These are phyloP conservation scores for Cavia aperea DNA, from an alignment of 2,113 vertebrate genomes.

Conservation along the genomic window DNA sequence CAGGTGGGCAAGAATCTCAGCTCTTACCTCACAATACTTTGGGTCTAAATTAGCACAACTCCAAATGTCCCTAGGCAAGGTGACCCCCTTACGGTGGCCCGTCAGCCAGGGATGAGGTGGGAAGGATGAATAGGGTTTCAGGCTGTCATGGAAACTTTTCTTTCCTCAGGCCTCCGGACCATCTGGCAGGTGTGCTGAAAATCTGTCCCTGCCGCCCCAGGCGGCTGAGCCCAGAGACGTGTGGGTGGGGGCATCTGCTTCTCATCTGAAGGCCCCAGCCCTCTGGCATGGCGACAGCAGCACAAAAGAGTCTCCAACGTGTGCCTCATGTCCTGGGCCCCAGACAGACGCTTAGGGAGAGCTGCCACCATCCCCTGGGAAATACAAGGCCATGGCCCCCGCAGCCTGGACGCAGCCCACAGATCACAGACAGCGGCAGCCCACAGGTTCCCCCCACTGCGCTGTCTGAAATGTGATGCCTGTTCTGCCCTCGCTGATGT, in stretches of 20 bases:
- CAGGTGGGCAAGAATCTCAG: not conserved
- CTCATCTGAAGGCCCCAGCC: not conserved
- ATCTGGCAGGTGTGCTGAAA: constrained; percentile 81
- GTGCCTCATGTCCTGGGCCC: not conserved
- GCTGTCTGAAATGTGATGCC: not conserved
- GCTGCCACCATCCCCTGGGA: not conserved
- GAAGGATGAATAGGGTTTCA: constrained; percentile 49
- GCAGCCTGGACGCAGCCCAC: not conserved
- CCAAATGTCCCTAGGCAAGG: not conserved
- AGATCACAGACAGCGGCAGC: constrained; percentile 46
- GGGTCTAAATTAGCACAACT: not conserved
- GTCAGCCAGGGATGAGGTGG: not conserved
- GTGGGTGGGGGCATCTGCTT: constrained; percentile 11
- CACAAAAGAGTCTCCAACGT: constrained; percentile 48
- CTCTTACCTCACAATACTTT: not conserved
- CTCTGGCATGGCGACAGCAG: not conserved
- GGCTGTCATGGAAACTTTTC: constrained; percentile 75
- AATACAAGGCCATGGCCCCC: constrained; percentile 42
- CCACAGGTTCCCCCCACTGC: not conserved
- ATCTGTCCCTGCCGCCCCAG: constrained; percentile 63
- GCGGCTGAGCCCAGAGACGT: constrained; percentile 25
- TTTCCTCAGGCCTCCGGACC: constrained; percentile 74
- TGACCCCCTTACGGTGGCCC: not conserved
- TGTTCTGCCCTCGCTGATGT: not conserved
- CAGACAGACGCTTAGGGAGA: constrained; percentile 11